Conservation (phyloP, 1,140 invertebrate genomes). For the Tyrophagus putrescentiae region DNA sequence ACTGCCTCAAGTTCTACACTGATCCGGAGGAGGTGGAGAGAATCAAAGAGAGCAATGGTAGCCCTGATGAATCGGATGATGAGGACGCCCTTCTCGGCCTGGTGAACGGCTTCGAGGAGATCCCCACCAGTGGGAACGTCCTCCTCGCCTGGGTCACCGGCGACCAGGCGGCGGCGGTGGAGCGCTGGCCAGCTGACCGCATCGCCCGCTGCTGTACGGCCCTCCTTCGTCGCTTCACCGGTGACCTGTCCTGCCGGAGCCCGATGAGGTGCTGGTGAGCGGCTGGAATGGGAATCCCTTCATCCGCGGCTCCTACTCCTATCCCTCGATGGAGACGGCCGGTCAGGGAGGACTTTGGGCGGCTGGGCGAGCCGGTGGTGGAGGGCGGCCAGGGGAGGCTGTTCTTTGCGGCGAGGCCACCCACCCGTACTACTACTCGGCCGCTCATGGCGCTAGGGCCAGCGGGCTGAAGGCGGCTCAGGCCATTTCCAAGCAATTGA, state of each 20-base stretch:
- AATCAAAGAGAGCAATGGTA: constrained; percentile 44
- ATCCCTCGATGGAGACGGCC: constrained; percentile 12
- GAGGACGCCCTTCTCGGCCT: constrained; percentile 41
- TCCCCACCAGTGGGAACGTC: constrained; percentile 48
- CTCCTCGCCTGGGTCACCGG: constrained; percentile 58
- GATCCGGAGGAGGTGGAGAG: constrained; percentile 40
- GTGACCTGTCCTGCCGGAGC: constrained; percentile 40
- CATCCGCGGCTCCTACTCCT: constrained; percentile 11
- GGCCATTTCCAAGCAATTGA: neutral
- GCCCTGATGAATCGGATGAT: constrained; percentile 35
- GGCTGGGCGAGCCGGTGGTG: constrained; percentile 1
- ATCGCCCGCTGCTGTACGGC: neutral
- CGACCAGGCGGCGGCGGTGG: constrained; percentile 57
- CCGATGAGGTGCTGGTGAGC: constrained; percentile 8
- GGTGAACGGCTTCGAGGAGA: constrained; percentile 48
- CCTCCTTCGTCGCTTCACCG: neutral
- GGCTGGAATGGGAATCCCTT: constrained; percentile 13
- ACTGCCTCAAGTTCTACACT: constrained; percentile 24
- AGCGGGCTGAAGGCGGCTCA: constrained; percentile 37
- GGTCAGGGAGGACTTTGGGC: neutral
- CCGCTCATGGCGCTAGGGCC: constrained; percentile 47
- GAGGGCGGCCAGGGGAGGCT: neutral
- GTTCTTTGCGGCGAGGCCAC: constrained; percentile 78
- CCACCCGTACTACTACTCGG: constrained; percentile 52
- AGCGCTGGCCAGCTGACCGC: constrained; percentile 50